These are phyloP conservation scores for Rhinogobius similis DNA, from an alignment of 2,113 vertebrate genomes.

Conservation along the genomic window DNA sequence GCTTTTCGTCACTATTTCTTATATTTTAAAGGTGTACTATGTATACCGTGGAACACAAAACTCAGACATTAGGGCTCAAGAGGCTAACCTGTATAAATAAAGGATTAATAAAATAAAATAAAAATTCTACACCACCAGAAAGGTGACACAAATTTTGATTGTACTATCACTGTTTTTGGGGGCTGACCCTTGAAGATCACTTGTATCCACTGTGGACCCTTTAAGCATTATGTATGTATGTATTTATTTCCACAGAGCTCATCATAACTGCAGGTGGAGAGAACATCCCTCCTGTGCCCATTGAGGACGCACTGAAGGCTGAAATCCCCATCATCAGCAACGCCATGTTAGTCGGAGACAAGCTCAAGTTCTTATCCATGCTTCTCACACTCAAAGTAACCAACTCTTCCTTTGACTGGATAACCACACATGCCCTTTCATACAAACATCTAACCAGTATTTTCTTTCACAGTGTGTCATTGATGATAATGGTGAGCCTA, in stretches of 20 bases:
- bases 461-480: conserved; percentile 62
- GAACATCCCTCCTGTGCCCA: conserved; percentile 79
- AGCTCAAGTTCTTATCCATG: conserved; percentile 81
- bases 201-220: too few species aligned
- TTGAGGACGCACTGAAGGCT: conserved; percentile 75
- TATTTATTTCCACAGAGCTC: conserved; percentile 65
- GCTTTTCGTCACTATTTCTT: too few species aligned
- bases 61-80: too few species aligned
- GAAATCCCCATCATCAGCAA: conserved; percentile 77
- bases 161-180: too few species aligned
- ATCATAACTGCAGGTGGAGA: conserved; percentile 83
- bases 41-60: too few species aligned
- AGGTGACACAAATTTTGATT: too few species aligned
- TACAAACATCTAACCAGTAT: background rate
- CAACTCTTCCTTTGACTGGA: background rate
- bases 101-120: too few species aligned
- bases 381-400: conserved; percentile 80
- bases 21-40: too few species aligned
- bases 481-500: conserved; percentile 72
- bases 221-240: background rate
- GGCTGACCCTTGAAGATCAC: too few species aligned
- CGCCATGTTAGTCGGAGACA: conserved; percentile 80
- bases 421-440: background rate
- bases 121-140: too few species aligned
- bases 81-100: too few species aligned